These are phyloP conservation scores for Corythucha ciliata DNA, from an alignment of 2,888 invertebrate genomes.

Conservation along the genomic window DNA sequence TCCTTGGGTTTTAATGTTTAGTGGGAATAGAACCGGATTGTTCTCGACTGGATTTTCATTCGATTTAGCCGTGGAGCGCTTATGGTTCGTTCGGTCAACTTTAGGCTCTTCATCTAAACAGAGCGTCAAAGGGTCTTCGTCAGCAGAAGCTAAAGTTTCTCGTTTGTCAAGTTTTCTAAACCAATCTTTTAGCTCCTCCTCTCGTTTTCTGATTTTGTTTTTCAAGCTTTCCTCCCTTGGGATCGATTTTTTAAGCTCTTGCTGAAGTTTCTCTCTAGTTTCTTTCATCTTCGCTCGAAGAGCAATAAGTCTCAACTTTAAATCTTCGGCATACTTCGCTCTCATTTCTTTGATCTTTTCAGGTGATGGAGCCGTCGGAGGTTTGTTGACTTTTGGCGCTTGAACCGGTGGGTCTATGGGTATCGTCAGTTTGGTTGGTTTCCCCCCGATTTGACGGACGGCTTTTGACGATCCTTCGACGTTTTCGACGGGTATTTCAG, in stretches of 20 bases:
- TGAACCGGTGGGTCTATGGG: too few species aligned
- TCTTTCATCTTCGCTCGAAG: conserved; percentile 17
- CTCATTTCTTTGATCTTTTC: too few species aligned
- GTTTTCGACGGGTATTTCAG: too few species aligned
- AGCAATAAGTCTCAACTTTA: too few species aligned
- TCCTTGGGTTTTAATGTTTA: conserved; percentile 23
- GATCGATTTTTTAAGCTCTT: conserved; percentile 18
- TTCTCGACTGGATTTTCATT: background rate
- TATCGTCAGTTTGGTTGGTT: too few species aligned
- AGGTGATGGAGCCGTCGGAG: too few species aligned
- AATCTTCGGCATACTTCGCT: too few species aligned
- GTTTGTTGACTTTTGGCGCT: too few species aligned
- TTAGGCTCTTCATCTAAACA: conserved; percentile 15
- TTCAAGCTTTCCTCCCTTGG: conserved; percentile 9
- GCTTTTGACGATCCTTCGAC: too few species aligned
- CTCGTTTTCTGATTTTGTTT: conserved; percentile 13
- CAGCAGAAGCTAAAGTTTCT: conserved; percentile 8
- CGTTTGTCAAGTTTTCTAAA: conserved; percentile 19
- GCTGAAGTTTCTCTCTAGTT: conserved; percentile 16
- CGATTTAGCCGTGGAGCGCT: conserved; percentile 13
- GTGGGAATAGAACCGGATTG: conserved; percentile 17
- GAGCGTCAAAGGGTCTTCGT: conserved; percentile 16
- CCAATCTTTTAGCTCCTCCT: conserved; percentile 20
- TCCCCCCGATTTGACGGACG: too few species aligned
- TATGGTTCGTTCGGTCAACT: conserved; percentile 14